Base-by-base conservation (phyloP, 2,888 invertebrate genomes). In the Deroplatys truncata region DNA sequence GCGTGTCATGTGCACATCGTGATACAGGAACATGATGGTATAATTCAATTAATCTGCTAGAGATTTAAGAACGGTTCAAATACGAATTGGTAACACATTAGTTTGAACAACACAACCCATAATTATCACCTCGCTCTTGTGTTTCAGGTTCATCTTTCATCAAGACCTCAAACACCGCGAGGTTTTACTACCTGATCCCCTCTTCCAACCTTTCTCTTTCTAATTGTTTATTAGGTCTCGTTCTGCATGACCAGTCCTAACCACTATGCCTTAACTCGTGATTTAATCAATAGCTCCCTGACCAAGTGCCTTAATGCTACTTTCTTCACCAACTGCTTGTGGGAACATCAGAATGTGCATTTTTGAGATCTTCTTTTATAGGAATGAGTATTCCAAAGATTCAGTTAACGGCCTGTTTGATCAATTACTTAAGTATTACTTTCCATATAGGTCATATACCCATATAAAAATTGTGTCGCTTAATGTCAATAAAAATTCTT, bases 401-500 rank as follows among this genome's bases (percentile, higher is more conserved):
- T 13, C 7, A 43, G 43, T 43, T 43, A 13, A 43, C 1, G 10
- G 2, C 13, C 8, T 13, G 43, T 2, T 43, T 43, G 10, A 43
- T 43, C 43, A 35, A 9, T 9, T 35, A 35, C 35, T 35, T 35
- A 5, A 35, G 35, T 9, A 9, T 8, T 35, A 8, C 8, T 35
- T 35, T 35, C 35, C 7, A 9, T n/a, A 35, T 8, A 8, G 7
- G 1, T 35, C 13, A 1, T 13, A 13, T 13, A 43, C 13, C 1
- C 2, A 13, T 7, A 1, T 43, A 1, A 13, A 43, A 1, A 13
- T 35, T 0, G 0, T 13, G 10, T 10, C 0, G 0, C 1, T 1
- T 43, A 13, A 43, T 1, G 1, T 35, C 35, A 35, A 35, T 35
- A 35, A 35, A 35, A 35, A n/a, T n/a, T n/a, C n/a, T 31, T 31